Conservation (phyloP, 2,113 vertebrate genomes). For the Baryphthengus martii region DNA sequence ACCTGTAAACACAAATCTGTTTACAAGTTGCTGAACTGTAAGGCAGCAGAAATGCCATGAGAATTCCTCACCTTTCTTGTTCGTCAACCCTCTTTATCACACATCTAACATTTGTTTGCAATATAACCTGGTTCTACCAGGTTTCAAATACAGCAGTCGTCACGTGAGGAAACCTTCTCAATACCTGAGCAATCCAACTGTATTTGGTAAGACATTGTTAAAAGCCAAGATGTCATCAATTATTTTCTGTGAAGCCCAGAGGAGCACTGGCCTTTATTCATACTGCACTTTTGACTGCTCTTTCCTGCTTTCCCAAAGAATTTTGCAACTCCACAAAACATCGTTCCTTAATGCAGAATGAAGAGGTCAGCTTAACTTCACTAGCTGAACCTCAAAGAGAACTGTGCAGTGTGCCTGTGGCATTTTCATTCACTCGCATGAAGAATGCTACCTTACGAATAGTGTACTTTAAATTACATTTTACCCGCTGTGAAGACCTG, state of each 20-base stretch:
- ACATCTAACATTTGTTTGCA: neutral
- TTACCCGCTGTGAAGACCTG: slow-evolving; percentile 53
- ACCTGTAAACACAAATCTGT: neutral
- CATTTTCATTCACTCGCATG: slow-evolving; percentile 21
- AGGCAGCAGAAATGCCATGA: neutral
- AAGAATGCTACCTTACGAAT: slow-evolving; percentile 26
- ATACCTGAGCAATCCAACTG: neutral
- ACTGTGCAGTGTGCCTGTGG: neutral
- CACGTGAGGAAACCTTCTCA: neutral
- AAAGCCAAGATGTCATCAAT: neutral
- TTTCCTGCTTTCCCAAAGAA: neutral
- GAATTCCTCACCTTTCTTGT: neutral
- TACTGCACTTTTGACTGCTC: neutral
- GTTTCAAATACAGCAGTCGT: neutral
- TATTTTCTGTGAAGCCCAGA: neutral
- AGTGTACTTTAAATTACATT: slow-evolving; percentile 41
- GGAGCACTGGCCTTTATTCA: neutral
- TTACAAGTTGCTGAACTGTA: neutral
- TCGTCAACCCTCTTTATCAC: neutral
- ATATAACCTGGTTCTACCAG: neutral
- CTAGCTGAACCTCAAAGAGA: neutral
- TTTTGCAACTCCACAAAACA: slow-evolving; percentile 9
- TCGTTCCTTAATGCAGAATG: neutral
- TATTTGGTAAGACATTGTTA: neutral
- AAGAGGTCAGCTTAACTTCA: slow-evolving; percentile 24